Base-by-base conservation (phyloP, 2,797 vertebrate species). In the Rousettus madagascariensis region DNA sequence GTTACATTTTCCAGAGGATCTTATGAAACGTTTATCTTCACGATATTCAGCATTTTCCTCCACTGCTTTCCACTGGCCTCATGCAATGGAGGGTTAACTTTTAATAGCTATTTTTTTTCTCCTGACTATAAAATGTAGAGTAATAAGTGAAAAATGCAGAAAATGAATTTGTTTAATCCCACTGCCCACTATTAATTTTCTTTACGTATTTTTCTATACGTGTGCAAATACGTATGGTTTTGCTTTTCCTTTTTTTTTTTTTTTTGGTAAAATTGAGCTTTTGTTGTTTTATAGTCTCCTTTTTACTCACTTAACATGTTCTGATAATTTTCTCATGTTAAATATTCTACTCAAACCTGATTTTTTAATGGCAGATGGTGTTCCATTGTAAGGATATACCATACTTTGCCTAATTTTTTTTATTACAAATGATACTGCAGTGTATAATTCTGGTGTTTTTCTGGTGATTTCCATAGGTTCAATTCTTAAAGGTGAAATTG, bases 351-450 rank as follows among this genome's bases (percentile, higher is more conserved):
- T 38, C 20, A 61, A 75, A 51, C 12, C 3, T 8, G 51, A 15
- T 17, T 41, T 68, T 68, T 68, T 24, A 36, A 8, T 8, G 13
- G 63, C 72, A 30, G 33, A 11, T 8, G 16, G 41, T 5, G 4
- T 59, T 61, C 28, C 16, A 13, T 43, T 30, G 1, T 16, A 3
- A 2, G 33, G 36, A 17, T 7, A 0, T 24, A 3, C 41, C 41
- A 1, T 26, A 26, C 10, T 55, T 65, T 24, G 71, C 20, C 16
- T 17, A 46, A 28, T 8, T 22, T 74, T 75, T 51, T 51, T 57
- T 6, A 5, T 36, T n/a, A 51, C 24, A 16, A 8, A 2, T 33
- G 41, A 4, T 17, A 55, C 17, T 11, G 16, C 17, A 0, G 11
- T n/a, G 16, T 5, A 0, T 36, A n/a, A 71, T 57, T 38, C 66